These are phyloP conservation scores for Scaptomyza cyrtandrae DNA, from an alignment of 2,888 invertebrate species.

Conservation along the genomic window DNA sequence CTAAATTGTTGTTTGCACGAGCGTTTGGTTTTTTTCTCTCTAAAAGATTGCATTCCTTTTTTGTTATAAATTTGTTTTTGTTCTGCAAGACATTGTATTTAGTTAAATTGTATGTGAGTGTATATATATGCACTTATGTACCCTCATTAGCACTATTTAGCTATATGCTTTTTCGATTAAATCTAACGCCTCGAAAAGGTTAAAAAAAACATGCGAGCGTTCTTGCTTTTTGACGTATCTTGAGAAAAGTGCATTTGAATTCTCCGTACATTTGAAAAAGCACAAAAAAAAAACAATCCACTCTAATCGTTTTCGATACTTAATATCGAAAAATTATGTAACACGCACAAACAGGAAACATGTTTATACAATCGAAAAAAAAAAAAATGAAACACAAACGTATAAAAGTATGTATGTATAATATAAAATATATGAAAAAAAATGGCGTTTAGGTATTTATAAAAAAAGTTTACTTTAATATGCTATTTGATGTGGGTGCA, in stretches of 20 bases:
- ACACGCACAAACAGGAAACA: slow-evolving; percentile 62
- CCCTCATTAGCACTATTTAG: slow-evolving; percentile 57
- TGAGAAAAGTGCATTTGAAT: slow-evolving; percentile 47
- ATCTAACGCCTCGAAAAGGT: slow-evolving; percentile 36
- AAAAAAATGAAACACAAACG: slow-evolving; percentile 36
- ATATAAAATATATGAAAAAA: slow-evolving; percentile 33
- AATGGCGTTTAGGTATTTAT: slow-evolving; percentile 51
- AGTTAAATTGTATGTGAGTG: slow-evolving; percentile 40
- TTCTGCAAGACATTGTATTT: slow-evolving; percentile 54
- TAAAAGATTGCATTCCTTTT: slow-evolving; percentile 20
- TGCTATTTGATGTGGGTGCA: slow-evolving; percentile 36
- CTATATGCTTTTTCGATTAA: slow-evolving; percentile 41
- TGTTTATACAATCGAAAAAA: slow-evolving; percentile 36
- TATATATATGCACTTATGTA: slow-evolving; percentile 34
- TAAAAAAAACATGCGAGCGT: slow-evolving; percentile 24
- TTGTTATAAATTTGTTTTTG: slow-evolving; percentile 33
- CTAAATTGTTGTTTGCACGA: slow-evolving; percentile 48
- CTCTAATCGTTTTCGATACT: slow-evolving; percentile 44
- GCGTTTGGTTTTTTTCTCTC: slow-evolving; percentile 39
- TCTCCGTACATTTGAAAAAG: slow-evolving; percentile 35
- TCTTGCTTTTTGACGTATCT: slow-evolving; percentile 18
- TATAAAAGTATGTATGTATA: slow-evolving; percentile 26
- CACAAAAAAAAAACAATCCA: slow-evolving; percentile 41
- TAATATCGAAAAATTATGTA: slow-evolving; percentile 47
- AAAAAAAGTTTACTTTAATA: slow-evolving; percentile 29